Percentiles rank a stretch among this genome's conserved stretches.
These are phyloP conservation scores for Drosophila parabipectinata DNA, from an alignment of 1,140 invertebrate species.

Conservation along the genomic window DNA sequence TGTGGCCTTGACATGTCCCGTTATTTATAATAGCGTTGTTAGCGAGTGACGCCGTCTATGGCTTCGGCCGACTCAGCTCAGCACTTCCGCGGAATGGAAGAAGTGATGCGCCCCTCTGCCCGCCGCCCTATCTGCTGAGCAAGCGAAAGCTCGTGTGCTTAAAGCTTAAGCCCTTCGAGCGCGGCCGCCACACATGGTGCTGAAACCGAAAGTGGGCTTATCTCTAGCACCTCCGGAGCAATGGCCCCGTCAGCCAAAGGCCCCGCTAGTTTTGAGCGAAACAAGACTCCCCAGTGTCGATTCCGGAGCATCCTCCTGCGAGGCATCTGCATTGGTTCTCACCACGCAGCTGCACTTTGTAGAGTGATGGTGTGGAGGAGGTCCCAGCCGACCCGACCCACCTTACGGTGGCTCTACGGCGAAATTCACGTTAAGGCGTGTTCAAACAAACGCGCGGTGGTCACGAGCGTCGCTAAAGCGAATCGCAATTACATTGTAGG, in stretches of 20 bases:
- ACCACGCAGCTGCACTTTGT: too few relatives aligned
- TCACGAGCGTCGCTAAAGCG: constrained; percentile 32
- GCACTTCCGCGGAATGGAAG: too few relatives aligned
- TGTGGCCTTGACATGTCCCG: constrained; percentile 19
- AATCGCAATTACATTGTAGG: constrained; percentile 28
- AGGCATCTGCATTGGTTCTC: too few relatives aligned
- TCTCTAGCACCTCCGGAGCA: not conserved
- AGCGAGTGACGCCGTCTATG: too few relatives aligned
- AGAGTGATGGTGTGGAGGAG: too few relatives aligned
- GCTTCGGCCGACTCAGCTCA: too few relatives aligned
- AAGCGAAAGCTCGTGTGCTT: constrained; percentile 20
- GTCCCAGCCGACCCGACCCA: not conserved
- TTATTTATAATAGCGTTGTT: constrained; percentile 27
- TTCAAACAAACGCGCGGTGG: constrained; percentile 5
- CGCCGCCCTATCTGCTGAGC: not conserved
- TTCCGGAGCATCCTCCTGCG: too few relatives aligned
- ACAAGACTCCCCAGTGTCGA: too few relatives aligned
- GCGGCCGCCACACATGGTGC: constrained; percentile 18
- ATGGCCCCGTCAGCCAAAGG: too few relatives aligned
- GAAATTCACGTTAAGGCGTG: not conserved
- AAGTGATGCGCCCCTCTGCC: too few relatives aligned
- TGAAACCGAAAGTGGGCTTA: constrained; percentile 43
- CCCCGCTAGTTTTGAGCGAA: too few relatives aligned
- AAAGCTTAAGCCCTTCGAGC: constrained; percentile 37
- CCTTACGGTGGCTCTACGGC: not conserved